These are phyloP conservation scores for Zhuqinia jingwanae DNA, from an alignment of 2,888 invertebrate genomes.

Conservation along the genomic window DNA sequence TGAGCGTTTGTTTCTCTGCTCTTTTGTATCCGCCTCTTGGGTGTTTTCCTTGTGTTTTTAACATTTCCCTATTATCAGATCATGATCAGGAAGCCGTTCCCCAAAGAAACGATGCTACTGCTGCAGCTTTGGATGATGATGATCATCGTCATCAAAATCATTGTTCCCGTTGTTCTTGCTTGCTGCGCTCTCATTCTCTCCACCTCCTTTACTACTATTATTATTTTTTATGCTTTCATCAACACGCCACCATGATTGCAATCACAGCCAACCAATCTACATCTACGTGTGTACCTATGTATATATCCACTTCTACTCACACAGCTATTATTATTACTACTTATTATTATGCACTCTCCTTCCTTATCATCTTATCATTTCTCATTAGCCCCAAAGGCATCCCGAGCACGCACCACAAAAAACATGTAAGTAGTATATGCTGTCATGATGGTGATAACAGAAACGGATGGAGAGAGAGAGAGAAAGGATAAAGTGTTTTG, in stretches of 20 bases:
- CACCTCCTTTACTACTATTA: slow-evolving; percentile 47
- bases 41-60: slow-evolving; percentile 61
- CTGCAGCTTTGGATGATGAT: too few relatives aligned
- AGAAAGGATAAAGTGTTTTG: slow-evolving; percentile 27
- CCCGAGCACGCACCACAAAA: slow-evolving; percentile 49
- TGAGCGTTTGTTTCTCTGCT: background rate
- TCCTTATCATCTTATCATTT: slow-evolving; percentile 42
- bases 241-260: background rate
- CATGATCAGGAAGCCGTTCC: slow-evolving; percentile 34
- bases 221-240: slow-evolving; percentile 11
- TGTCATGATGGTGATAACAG: background rate
- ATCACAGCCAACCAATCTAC: slow-evolving; percentile 15
- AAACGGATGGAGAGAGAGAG: background rate
- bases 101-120: slow-evolving; percentile 26
- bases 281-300: too few relatives aligned
- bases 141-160: too few relatives aligned
- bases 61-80: slow-evolving; percentile 52
- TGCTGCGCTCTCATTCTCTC: slow-evolving; percentile 19
- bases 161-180: slow-evolving; percentile 44
- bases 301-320: too few relatives aligned
- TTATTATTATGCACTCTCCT: background rate
- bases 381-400: slow-evolving; percentile 78
- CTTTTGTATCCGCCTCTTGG: slow-evolving; percentile 54
- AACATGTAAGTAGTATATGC: slow-evolving; percentile 2
- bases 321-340: background rate